Conservation (phyloP, 2,888 invertebrate species). For the Cryptocheilus praepositus region DNA sequence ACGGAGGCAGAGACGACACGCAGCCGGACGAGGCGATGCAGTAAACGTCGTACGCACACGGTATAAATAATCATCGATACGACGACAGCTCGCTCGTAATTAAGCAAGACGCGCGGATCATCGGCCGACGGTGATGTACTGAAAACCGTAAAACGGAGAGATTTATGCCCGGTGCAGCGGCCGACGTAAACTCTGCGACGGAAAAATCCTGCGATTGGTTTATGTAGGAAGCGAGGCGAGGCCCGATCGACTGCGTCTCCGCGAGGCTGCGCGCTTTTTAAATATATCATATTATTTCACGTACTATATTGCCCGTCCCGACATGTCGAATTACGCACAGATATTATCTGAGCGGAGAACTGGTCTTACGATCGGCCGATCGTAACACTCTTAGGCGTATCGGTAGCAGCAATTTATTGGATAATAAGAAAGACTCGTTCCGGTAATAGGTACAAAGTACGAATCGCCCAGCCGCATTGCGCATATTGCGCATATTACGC, state of each 20-base stretch:
- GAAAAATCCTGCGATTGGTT: constrained; percentile 10
- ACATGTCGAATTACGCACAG: not conserved
- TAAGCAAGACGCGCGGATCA: constrained; percentile 30
- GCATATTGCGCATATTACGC: not conserved
- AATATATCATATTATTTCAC: too few relatives aligned
- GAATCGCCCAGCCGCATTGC: too few relatives aligned
- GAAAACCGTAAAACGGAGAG: constrained; percentile 45
- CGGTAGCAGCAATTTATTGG: too few relatives aligned
- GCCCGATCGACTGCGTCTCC: too few relatives aligned
- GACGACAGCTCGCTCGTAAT: constrained; percentile 44
- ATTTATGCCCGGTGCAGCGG: constrained; percentile 34
- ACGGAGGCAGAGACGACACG: constrained; percentile 21
- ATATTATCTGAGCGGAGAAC: not conserved
- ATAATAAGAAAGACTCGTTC: too few relatives aligned
- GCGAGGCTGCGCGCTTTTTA: too few relatives aligned
- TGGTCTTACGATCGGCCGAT: too few relatives aligned
- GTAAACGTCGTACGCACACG: constrained; percentile 43
- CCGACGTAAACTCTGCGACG: not conserved
- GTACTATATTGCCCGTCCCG: not conserved
- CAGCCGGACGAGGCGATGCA: constrained; percentile 9
- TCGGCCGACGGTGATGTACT: constrained; percentile 27
- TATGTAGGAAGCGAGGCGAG: not conserved
- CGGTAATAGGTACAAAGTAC: too few relatives aligned
- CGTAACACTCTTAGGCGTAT: too few relatives aligned
- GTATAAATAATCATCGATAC: constrained; percentile 54